These are phyloP conservation scores for Molanna angustata DNA, from an alignment of 2,888 invertebrate species.

Conservation along the genomic window DNA sequence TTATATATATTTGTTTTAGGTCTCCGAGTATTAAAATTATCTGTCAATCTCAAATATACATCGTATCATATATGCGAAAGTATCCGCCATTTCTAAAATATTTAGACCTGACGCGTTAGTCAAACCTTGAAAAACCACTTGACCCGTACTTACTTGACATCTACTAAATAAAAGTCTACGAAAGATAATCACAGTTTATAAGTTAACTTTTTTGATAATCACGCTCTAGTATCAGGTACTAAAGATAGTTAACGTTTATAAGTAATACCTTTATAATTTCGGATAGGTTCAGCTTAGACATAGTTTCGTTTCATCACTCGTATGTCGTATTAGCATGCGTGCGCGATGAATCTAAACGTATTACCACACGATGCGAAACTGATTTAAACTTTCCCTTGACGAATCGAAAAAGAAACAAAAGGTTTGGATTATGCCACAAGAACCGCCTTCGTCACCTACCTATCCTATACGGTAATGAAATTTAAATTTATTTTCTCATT, in stretches of 20 bases:
- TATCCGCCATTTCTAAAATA: too few relatives aligned
- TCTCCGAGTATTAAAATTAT: too few relatives aligned
- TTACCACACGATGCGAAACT: slow-evolving; percentile 20
- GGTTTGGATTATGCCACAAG: slow-evolving; percentile 11
- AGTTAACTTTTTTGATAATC: too few relatives aligned
- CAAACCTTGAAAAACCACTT: too few relatives aligned
- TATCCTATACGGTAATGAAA: slow-evolving; percentile 9
- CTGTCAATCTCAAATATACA: too few relatives aligned
- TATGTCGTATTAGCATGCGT: slow-evolving; percentile 26
- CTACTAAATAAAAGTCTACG: not conserved
- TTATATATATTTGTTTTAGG: too few relatives aligned
- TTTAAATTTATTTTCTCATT: slow-evolving; percentile 25
- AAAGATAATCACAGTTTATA: not conserved
- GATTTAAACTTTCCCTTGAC: slow-evolving; percentile 27
- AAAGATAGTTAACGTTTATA: too few relatives aligned
- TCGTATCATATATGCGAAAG: too few relatives aligned
- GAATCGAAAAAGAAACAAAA: slow-evolving; percentile 29
- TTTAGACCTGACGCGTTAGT: too few relatives aligned
- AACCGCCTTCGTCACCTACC: not conserved
- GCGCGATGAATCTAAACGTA: slow-evolving; percentile 22
- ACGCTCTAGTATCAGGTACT: too few relatives aligned
- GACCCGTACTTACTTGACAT: too few relatives aligned
- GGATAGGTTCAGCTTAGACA: not conserved
- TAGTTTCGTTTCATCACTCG: not conserved
- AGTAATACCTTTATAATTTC: not conserved